phyloP scores from a whole-genome alignment of 2,797 vertebrate species.

The Accipiter badius region DNA sequence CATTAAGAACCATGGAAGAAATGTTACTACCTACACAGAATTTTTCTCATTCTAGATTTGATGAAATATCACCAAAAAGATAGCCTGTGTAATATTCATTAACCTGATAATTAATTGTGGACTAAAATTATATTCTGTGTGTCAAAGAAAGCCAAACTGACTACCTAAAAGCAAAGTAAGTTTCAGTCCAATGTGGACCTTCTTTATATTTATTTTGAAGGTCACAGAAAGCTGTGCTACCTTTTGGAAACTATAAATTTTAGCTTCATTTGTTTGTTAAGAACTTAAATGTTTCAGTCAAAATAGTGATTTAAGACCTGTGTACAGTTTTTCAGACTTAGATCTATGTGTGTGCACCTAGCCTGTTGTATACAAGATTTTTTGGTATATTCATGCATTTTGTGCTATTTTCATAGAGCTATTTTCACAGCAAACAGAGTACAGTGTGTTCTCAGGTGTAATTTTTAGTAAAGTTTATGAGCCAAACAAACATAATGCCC shows the following conservation, averaged over 20 bases:
- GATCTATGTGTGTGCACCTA: not conserved
- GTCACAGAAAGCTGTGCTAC: not conserved
- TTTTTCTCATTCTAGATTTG: not conserved
- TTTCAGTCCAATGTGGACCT: not conserved
- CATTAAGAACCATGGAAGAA: not conserved
- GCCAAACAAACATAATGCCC: conserved; percentile 11
- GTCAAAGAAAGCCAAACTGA: not conserved
- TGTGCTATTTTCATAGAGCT: not conserved
- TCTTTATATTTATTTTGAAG: not conserved
- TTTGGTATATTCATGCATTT: not conserved
- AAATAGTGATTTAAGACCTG: not conserved
- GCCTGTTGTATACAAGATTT: not conserved
- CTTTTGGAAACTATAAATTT: not conserved
- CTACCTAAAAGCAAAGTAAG: not conserved
- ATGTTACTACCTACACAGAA: not conserved
- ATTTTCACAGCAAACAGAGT: conserved; percentile 28
- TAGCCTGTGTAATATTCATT: not conserved
- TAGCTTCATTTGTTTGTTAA: not conserved
- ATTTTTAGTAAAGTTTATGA: conserved; percentile 19
- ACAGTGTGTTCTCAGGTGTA: conserved; percentile 1
- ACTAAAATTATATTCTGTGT: not conserved
- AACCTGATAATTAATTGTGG: not conserved
- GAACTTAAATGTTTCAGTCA: not conserved
- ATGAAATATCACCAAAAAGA: not conserved
- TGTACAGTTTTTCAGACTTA: not conserved